Base-by-base conservation (phyloP, 2,888 invertebrate species). In the Camponotus fellah region DNA sequence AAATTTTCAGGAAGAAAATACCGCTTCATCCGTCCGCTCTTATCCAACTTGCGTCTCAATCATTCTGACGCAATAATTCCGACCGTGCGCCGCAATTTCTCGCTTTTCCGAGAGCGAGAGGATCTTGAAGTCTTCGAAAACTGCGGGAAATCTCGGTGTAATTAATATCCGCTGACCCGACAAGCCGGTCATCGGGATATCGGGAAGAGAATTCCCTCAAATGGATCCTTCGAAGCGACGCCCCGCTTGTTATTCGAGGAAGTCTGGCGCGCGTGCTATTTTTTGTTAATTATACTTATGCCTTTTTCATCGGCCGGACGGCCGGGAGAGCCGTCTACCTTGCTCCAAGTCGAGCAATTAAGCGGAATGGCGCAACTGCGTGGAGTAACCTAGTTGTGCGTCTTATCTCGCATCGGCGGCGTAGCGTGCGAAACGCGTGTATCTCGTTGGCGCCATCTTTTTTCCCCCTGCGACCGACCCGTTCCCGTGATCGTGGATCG, bases 361-460 rank as follows among this genome's bases (percentile, higher is more conserved):
- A 93, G 90, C 89, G 87, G 90, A 91, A 92, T 92, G 92, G 92
- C 90, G 91, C 92, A 93, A 93, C 92, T 89, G 85, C 84, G 88
- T 89, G 90, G 91, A 90, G 90, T 93, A 93, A 92, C 93, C 93
- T 92, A 93, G 92, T 93, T 93, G 92, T 88, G 86, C 88, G 87
- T 83, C 86, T 92, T 92, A 92, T 92, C 92, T 91, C 85, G 83
- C 89, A 89, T 89, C 89, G 89, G 79, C 76, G 86, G 88, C 89
- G 89, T 93, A 91, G 90, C 93, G 92, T 93, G 93, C 91, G 92
- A 93, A 93, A 92, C 87, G 89, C 86, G 88, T 91, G 89, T 91
- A 92, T 92, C 91, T 89, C 90, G 75, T 88, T 89, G 92, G 89
- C 92, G 92, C 90, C 90, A 91, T 92, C 91, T 90, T 90, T 88